phyloP scores from a whole-genome alignment of 2,113 vertebrate species.

The Nycticebus coucang region DNA sequence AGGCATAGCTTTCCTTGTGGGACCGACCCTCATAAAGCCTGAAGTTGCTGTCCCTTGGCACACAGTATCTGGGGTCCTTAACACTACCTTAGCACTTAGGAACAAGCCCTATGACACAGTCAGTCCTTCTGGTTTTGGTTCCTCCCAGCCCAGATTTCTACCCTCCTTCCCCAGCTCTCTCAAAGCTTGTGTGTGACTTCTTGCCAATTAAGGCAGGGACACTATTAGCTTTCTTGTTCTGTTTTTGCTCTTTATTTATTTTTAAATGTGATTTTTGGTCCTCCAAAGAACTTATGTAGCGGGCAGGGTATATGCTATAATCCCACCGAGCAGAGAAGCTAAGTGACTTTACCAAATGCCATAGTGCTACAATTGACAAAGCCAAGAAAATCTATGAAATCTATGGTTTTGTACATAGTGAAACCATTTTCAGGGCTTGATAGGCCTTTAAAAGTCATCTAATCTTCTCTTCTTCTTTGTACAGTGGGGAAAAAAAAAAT shows the following conservation, averaged over 20 bases:
- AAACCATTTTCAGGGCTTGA: not conserved
- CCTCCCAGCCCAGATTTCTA: not conserved
- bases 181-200: not conserved
- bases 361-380: not conserved
- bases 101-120: not conserved
- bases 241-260: not conserved
- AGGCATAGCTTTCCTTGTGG: not conserved
- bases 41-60: not conserved
- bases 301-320: not conserved
- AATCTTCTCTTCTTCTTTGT: not conserved
- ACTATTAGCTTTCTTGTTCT: not conserved
- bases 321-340: not conserved
- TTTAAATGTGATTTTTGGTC: slow-evolving; percentile 29
- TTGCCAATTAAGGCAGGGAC: not conserved
- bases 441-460: slow-evolving; percentile 14
- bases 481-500: not conserved
- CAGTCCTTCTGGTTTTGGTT: not conserved
- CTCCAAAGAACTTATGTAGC: not conserved
- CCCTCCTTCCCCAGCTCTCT: not conserved
- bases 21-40: not conserved
- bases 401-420: not conserved
- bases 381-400: not conserved
- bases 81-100: not conserved
- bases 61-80: not conserved
- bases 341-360: not conserved